Evolutionary conservation across 2,113 vertebrate genomes (phyloP).

Genomic region (Eurypyga helias): DNA sequence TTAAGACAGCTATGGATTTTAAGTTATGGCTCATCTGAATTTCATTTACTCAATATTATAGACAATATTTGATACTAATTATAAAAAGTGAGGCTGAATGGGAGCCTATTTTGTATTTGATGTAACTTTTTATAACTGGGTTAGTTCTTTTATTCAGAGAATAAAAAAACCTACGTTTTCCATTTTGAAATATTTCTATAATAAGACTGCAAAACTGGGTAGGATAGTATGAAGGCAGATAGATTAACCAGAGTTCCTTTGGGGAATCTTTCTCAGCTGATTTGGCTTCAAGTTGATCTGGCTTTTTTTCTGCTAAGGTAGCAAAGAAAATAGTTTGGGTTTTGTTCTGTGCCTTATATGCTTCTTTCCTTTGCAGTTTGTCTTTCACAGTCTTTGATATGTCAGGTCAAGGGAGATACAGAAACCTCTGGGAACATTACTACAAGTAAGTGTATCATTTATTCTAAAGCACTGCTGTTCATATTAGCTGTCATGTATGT

Average conservation of each 20-base stretch:
- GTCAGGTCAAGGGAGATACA: slow-evolving; percentile 98
- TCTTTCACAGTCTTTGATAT: slow-evolving; percentile 99
- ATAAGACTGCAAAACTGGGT: background rate
- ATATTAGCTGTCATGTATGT: background rate
- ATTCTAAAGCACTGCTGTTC: slow-evolving; percentile 1
- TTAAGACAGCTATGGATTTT: background rate
- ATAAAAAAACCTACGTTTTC: background rate
- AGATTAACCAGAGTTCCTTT: background rate
- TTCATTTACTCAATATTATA: background rate
- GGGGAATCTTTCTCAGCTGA: background rate
- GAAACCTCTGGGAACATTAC: slow-evolving; percentile 99
- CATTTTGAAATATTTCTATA: background rate
- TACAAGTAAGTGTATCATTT: slow-evolving; percentile 89
- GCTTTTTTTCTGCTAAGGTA: background rate
- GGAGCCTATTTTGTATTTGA: background rate
- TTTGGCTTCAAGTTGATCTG: background rate
- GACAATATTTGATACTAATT: background rate
- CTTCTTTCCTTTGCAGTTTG: slow-evolving; percentile 78
- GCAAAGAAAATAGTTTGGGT: background rate
- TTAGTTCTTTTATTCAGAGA: background rate
- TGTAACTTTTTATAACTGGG: background rate
- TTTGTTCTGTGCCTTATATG: background rate
- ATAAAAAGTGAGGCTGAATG: background rate
- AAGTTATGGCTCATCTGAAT: background rate
- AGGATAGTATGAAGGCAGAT: background rate